Evolutionary conservation across 2,797 vertebrate genomes (phyloP).

Genomic region (Lutra lutra): DNA sequence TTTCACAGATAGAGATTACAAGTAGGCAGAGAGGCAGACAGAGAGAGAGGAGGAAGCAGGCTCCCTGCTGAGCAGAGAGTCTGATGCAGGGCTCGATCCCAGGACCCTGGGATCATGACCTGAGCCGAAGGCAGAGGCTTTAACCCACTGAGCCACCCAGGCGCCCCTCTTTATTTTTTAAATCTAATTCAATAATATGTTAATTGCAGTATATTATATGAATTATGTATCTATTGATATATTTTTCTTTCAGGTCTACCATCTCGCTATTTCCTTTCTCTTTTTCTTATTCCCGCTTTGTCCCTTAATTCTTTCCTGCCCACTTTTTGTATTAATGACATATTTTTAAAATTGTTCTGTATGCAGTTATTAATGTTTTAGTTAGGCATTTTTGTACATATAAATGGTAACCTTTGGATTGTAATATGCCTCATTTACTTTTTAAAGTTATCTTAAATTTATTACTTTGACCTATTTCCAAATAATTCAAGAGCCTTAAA

Average conservation of each 20-base stretch:
- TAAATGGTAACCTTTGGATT: background rate
- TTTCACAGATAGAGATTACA: no score
- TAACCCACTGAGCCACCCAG: no score
- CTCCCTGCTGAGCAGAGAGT: no score
- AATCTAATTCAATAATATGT: background rate
- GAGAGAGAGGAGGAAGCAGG: no score
- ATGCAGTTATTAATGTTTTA: constrained; percentile 5
- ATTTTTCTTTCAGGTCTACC: background rate
- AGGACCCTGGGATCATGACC: no score
- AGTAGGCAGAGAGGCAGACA: no score
- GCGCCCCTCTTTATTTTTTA: background rate
- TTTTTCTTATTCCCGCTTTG: background rate
- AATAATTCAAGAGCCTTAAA: background rate
- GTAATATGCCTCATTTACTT: background rate
- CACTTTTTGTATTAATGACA: background rate
- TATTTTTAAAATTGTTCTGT: background rate
- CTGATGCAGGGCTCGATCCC: no score
- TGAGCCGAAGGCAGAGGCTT: no score
- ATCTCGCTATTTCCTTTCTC: background rate
- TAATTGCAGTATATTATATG: background rate
- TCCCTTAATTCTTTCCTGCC: background rate
- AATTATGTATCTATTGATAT: background rate
- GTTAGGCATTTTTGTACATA: background rate
- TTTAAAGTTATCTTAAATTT: background rate
- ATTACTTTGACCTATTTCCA: background rate